Conservation (phyloP, 2,888 invertebrate species). For the Drosophila antonietae region DNA sequence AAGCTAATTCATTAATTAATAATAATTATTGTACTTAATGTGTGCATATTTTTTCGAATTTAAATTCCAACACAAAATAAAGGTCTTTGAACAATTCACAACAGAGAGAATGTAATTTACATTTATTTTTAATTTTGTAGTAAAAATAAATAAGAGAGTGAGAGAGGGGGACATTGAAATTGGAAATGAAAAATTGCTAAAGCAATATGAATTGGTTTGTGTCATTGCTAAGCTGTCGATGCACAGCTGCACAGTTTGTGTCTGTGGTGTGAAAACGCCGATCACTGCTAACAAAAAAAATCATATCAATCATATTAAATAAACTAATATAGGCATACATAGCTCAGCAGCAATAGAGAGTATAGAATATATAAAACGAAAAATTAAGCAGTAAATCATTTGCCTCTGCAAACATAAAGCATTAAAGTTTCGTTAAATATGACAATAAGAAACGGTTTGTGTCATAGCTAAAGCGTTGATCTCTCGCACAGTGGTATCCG, state of each 20-base stretch:
- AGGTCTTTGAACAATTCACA: conserved; percentile 52
- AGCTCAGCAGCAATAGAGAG: not conserved
- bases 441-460: conserved; percentile 8
- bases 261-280: not conserved
- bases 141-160: too few species aligned
- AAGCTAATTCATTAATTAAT: conserved; percentile 55
- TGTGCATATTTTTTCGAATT: conserved; percentile 78
- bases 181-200: too few species aligned
- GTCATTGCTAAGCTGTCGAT: conserved; percentile 9
- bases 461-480: conserved; percentile 10
- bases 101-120: not conserved
- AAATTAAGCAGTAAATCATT: not conserved
- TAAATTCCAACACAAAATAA: conserved; percentile 79
- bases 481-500: conserved; percentile 8
- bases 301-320: not conserved
- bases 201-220: conserved; percentile 8
- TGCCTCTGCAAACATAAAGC: not conserved
- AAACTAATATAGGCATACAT: not conserved
- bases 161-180: too few species aligned
- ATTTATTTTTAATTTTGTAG: not conserved
- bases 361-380: not conserved
- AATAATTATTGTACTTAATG: conserved; percentile 59
- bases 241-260: conserved; percentile 4
- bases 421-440: not conserved
- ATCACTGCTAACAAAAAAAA: not conserved